A percentile compares a stretch with the other conserved stretches of the same genome.
Evolutionary conservation across 2,113 vertebrate genomes (phyloP).

Genomic region (Sebastes schlegelii): DNA sequence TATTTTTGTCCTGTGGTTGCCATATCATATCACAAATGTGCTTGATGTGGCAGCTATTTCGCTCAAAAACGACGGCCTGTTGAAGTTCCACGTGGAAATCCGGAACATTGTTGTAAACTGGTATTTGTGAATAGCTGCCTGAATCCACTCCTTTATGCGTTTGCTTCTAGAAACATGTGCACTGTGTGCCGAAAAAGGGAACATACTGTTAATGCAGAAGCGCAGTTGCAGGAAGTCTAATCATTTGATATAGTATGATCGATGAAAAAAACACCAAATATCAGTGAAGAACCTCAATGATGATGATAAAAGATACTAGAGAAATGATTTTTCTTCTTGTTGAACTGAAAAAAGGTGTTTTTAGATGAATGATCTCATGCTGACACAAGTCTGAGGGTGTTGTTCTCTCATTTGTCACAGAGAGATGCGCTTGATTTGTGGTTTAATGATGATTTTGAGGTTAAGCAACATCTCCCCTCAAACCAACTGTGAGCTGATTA

Average conservation of each 20-base stretch:
- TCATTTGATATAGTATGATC: background rate
- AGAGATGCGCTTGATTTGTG: background rate
- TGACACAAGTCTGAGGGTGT: background rate
- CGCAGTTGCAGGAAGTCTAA: background rate
- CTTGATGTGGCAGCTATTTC: constrained; percentile 11
- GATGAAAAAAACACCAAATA: background rate
- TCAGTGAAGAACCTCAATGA: no score
- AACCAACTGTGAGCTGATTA: constrained; percentile 2
- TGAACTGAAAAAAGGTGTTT: background rate
- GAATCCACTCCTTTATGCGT: no score
- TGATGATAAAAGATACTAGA: accelerated
- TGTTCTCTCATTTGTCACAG: background rate
- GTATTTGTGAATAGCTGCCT: no score
- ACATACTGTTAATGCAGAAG: background rate
- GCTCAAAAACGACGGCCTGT: background rate
- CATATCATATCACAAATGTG: constrained; percentile 27
- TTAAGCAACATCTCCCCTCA: background rate
- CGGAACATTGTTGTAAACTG: background rate
- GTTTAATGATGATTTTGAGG: background rate
- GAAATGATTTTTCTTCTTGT: no score
- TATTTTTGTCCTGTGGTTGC: constrained; percentile 38
- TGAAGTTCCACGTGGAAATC: background rate
- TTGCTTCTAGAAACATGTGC: constrained; percentile 3
- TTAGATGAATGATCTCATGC: background rate
- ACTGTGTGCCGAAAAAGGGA: background rate